Evolutionary conservation across 35 echinoderm and acorn worm genomes (phyloP).

Genomic region (Apostichopus parvimensis): DNA sequence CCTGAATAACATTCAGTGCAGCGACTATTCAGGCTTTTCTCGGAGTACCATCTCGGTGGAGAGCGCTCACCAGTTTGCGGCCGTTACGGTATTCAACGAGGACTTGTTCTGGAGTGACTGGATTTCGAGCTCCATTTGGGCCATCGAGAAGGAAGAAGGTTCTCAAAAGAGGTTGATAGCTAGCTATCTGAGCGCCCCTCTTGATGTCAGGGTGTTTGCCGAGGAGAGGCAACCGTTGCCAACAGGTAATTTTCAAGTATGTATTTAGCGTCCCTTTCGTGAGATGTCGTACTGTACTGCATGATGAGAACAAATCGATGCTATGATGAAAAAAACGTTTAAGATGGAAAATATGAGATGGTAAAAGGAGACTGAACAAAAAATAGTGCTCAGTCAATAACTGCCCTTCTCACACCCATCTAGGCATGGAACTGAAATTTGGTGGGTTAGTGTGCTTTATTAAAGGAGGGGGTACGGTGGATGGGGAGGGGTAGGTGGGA

Average conservation of each 20-base stretch:
- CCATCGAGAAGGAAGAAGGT: neutral
- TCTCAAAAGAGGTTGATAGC: neutral
- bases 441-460: too few species aligned
- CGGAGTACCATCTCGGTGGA: neutral
- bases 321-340: neutral
- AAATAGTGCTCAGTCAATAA: too few species aligned
- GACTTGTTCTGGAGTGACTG: constrained; percentile 56
- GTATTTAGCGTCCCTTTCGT: neutral
- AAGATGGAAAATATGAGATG: too few species aligned
- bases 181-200: neutral
- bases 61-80: neutral
- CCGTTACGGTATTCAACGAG: constrained; percentile 26
- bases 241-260: neutral
- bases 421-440: too few species aligned
- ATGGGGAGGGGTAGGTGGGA: too few species aligned
- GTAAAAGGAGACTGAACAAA: too few species aligned
- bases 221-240: neutral
- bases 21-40: constrained; percentile 24
- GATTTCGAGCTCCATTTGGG: constrained; percentile 2
- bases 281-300: neutral
- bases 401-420: too few species aligned
- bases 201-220: constrained; percentile 34
- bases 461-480: too few species aligned
- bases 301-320: too few species aligned
- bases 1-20: constrained; percentile 21